Evolutionary conservation across 30 jellyfish, hydroid and myxozoan species (phyloP), one percentile per base, ranked within the genome.

Genomic region (Calvadosia cruxmelitensis): DNA sequence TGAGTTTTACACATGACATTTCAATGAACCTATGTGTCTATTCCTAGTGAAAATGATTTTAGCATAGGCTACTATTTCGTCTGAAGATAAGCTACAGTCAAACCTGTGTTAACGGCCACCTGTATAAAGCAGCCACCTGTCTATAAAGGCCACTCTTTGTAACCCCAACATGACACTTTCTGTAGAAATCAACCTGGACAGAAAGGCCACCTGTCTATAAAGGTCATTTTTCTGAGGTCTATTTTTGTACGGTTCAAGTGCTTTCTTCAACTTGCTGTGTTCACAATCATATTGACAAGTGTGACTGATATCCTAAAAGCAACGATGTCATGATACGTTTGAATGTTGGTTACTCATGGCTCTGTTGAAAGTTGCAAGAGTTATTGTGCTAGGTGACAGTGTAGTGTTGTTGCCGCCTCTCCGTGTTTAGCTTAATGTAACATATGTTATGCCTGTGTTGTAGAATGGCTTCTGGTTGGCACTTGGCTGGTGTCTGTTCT

Each of bases 391-490:
- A n/a, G n/a, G n/a, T n/a, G n/a, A n/a, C n/a, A n/a, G n/a, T n/a
- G n/a, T n/a, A n/a, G n/a, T n/a, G n/a, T n/a, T n/a, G n/a, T n/a
- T n/a, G n/a, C n/a, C n/a, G n/a, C 20, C 20, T 42, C 57, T 5
- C 57, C 20, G 57, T 42, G 20, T 20, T 42, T 42, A 42, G 10
- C 10, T 42, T 42, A 5, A 5, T 5, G 10, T 5, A 42, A 10
- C 20, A 42, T 5, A 42, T 42, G 31, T 53, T 15, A 20, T 64
- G 49, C 15, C 16, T 63, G 3, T 42, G 34, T 76, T 81, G 27
- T 74, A 88, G 97, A 88, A 88, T 72, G 97, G 97, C 16, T 88
- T 75, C 69, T 88, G 97, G 97, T 50, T 88, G 2, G 93, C 95
- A 29, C 65, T 80, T 76, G 97, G 97, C 33, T 88, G 97, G 97